These are phyloP conservation scores for Xenopus laevis DNA, from an alignment of 2,113 vertebrate genomes.

Conservation along the genomic window DNA sequence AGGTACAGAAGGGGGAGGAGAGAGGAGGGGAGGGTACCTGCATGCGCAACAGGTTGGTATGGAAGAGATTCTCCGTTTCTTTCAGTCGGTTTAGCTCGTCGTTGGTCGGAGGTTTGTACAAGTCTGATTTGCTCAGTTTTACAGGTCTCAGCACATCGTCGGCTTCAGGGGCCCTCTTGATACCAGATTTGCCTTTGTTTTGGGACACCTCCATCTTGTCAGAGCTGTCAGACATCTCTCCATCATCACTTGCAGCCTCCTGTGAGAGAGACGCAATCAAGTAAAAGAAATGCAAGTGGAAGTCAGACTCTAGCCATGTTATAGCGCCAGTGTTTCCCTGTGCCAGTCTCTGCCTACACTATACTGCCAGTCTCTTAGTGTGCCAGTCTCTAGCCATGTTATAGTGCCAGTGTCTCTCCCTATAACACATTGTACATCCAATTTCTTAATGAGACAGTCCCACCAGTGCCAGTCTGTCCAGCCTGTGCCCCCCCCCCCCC, in stretches of 20 bases:
- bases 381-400: too few species aligned
- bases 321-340: too few species aligned
- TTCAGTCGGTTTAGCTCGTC: slow-evolving; percentile 88
- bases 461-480: neutral
- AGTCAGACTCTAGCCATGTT: too few species aligned
- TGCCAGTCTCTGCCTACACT: too few species aligned
- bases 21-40: slow-evolving; percentile 64
- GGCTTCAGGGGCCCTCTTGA: slow-evolving; percentile 3
- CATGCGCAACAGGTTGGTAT: slow-evolving; percentile 87
- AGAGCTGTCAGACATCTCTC: neutral
- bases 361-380: too few species aligned
- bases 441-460: too few species aligned
- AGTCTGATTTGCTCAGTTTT: slow-evolving; percentile 75
- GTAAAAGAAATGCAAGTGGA: too few species aligned
- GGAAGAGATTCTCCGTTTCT: slow-evolving; percentile 88
- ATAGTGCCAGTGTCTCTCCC: too few species aligned
- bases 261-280: neutral
- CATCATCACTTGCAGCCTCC: slow-evolving; percentile 28
- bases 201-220: slow-evolving; percentile 38
- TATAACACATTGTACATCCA: too few species aligned
- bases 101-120: slow-evolving; percentile 84
- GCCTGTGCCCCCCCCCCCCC: neutral
- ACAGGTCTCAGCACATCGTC: slow-evolving; percentile 61
- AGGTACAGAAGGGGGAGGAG: too few species aligned
- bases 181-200: slow-evolving; percentile 47